Percentiles rank a stretch among this genome's conserved stretches.
phyloP scores from a whole-genome alignment of 2,888 invertebrate genomes.

The Diadegma fenestrale region DNA sequence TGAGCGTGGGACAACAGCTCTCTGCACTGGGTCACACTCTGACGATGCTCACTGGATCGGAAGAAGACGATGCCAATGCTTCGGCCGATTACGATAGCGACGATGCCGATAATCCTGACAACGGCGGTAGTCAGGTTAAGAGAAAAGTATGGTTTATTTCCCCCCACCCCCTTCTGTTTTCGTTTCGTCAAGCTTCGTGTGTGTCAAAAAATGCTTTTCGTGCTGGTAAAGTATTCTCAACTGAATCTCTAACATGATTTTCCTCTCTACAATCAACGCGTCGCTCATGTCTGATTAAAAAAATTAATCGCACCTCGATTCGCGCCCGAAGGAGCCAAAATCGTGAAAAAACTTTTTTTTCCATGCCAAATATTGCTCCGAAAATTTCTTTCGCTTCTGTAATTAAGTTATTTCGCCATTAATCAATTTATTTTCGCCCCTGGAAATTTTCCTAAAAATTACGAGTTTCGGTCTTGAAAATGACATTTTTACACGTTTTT shows the following conservation, averaged over 20 bases:
- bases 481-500: too few species aligned
- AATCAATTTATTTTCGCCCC: too few species aligned
- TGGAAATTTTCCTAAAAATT: too few species aligned
- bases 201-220: conserved; percentile 37
- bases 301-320: not conserved
- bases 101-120: conserved; percentile 89
- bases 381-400: too few species aligned
- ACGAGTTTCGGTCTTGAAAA: too few species aligned
- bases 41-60: conserved; percentile 96
- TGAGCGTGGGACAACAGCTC: conserved; percentile 97
- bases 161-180: conserved; percentile 66
- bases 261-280: not conserved
- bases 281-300: not conserved
- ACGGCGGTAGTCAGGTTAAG: conserved; percentile 84
- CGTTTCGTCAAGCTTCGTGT: conserved; percentile 26
- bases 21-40: conserved; percentile 97
- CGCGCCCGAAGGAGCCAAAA: not conserved
- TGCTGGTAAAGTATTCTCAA: conserved; percentile 67
- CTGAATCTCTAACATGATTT: conserved; percentile 16
- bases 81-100: conserved; percentile 92
- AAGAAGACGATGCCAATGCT: conserved; percentile 91
- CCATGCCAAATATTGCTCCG: too few species aligned
- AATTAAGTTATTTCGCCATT: too few species aligned
- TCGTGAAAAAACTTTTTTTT: too few species aligned
- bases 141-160: conserved; percentile 81